Evolutionary conservation across 2,113 vertebrate genomes (phyloP).

Genomic region (Anser brachyrhynchus): DNA sequence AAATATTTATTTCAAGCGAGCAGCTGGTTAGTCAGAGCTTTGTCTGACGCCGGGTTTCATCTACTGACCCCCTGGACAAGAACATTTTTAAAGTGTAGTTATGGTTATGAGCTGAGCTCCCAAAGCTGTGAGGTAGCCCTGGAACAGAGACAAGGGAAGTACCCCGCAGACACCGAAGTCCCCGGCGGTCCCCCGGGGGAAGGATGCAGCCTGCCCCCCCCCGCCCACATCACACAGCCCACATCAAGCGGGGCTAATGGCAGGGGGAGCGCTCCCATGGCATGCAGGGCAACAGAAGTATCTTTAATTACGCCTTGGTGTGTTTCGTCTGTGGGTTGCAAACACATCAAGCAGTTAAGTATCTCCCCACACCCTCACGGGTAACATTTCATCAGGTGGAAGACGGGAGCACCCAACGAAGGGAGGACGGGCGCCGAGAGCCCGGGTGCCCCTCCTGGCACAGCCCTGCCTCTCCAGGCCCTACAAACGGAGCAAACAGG

Average conservation of each 20-base stretch:
- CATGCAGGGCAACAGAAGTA: neutral
- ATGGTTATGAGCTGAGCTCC: neutral
- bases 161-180: neutral
- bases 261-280: neutral
- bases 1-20: slow-evolving; percentile 51
- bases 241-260: neutral
- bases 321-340: neutral
- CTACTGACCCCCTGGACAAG: neutral
- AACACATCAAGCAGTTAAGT: neutral
- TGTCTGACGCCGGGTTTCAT: neutral
- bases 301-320: neutral
- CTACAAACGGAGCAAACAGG: neutral
- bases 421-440: neutral
- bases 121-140: neutral
- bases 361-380: neutral
- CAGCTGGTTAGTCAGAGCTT: slow-evolving; percentile 31
- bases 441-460: accelerated
- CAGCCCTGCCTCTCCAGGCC: neutral
- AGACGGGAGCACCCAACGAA: neutral
- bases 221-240: neutral
- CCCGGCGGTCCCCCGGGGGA: neutral
- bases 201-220: neutral
- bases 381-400: neutral
- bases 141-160: neutral
- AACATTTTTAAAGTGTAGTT: neutral